phyloP scores from a whole-genome alignment of 2,797 vertebrate species.

The Podargus strigoides region DNA sequence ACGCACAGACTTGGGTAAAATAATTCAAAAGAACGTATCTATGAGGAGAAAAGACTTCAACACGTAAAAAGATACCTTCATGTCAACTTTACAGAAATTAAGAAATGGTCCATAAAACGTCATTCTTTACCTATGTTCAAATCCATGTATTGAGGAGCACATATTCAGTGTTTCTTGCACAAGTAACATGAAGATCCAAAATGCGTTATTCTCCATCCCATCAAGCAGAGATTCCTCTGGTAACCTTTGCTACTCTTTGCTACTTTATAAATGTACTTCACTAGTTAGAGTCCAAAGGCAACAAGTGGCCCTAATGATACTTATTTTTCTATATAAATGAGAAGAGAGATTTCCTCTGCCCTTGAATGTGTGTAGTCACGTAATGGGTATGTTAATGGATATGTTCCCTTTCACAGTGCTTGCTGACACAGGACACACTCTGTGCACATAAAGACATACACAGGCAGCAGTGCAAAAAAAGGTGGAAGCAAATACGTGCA shows the following conservation, averaged over 20 bases:
- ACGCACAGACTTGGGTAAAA: not conserved
- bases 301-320: not conserved
- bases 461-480: not conserved
- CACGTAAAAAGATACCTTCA: not conserved
- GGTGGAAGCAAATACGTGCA: not conserved
- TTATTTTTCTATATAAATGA: not conserved
- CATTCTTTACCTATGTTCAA: not conserved
- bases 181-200: not conserved
- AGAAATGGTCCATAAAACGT: not conserved
- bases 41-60: not conserved
- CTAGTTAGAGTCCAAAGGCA: not conserved
- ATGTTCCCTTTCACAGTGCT: not conserved
- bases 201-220: not conserved
- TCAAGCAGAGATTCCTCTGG: not conserved
- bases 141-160: not conserved
- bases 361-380: too few relatives aligned
- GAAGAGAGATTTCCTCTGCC: not conserved
- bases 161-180: not conserved
- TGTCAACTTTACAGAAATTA: not conserved
- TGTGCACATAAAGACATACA: fast-evolving
- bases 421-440: not conserved
- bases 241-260: not conserved
- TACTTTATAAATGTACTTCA: not conserved
- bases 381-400: not conserved
- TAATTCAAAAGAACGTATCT: not conserved